A percentile compares a stretch with the other conserved stretches of the same genome.
These are phyloP conservation scores for Dasypus novemcinctus DNA, from an alignment of 2,113 vertebrate species.

Conservation along the genomic window DNA sequence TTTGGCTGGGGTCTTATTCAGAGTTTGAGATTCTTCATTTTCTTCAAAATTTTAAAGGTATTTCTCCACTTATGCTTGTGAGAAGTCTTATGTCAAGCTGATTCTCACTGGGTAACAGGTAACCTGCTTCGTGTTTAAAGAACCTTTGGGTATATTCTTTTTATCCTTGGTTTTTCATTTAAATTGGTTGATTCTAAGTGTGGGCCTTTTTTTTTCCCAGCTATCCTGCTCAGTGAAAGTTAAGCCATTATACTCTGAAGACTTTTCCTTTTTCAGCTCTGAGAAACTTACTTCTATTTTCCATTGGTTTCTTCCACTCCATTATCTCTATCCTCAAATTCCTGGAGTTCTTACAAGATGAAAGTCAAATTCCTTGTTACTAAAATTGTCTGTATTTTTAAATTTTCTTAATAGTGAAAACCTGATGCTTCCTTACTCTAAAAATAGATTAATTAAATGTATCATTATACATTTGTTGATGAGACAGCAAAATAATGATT, in stretches of 20 bases:
- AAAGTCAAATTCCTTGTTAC: not conserved
- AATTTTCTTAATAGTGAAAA: not conserved
- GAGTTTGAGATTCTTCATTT: not conserved
- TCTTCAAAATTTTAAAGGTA: not conserved
- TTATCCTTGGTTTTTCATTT: not conserved
- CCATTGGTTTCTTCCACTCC: not conserved
- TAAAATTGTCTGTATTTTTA: not conserved
- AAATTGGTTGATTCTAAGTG: not conserved
- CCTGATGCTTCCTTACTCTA: not conserved
- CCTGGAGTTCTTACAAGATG: not conserved
- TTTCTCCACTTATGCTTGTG: not conserved
- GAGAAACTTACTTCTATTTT: not conserved
- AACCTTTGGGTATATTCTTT: not conserved
- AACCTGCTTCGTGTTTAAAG: constrained; percentile 1
- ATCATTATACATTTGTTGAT: not conserved
- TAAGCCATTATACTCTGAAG: not conserved
- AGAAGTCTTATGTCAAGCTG: not conserved
- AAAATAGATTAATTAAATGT: not conserved
- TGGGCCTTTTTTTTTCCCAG: not conserved
- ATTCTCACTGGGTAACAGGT: not conserved
- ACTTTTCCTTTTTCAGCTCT: not conserved
- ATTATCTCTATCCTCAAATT: not conserved
- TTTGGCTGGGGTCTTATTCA: not conserved
- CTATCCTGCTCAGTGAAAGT: not conserved
- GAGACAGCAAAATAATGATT: not conserved